A percentile compares a stretch with the other conserved stretches of the same genome.
Conservation (phyloP, 64 coral and sea anemone species). For the Hydrozoanthus tunicans region DNA sequence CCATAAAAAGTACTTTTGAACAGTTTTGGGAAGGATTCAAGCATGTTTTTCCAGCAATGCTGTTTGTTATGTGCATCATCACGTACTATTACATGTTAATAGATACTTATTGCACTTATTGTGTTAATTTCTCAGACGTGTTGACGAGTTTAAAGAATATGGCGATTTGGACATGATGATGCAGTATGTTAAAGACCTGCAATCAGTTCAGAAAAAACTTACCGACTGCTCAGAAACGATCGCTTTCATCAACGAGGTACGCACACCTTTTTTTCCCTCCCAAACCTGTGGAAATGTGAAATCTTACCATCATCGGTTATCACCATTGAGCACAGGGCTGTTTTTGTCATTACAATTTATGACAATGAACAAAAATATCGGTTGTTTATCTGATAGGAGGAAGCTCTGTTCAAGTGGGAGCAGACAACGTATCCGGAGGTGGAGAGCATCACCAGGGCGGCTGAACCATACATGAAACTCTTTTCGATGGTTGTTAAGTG, state of each 20-base stretch:
- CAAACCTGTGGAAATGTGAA: neutral
- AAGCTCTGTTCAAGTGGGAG: constrained; percentile 98
- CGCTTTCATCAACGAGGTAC: constrained; percentile 96
- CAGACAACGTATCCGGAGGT: constrained; percentile 92
- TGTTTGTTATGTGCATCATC: too few relatives aligned
- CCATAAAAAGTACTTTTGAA: too few relatives aligned
- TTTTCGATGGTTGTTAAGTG: constrained; percentile 92
- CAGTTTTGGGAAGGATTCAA: too few relatives aligned
- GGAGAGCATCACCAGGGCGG: constrained; percentile 79
- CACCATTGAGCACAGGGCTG: neutral
- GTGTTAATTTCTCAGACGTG: constrained; percentile 60
- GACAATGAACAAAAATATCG: neutral
- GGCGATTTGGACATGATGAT: constrained; percentile 98
- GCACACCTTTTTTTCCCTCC: neutral
- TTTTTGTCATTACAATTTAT: neutral
- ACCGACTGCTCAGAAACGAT: constrained; percentile 81
- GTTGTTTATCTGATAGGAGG: constrained; percentile 71
- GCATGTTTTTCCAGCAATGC: too few relatives aligned
- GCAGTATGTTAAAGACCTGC: constrained; percentile 95
- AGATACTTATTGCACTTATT: neutral
- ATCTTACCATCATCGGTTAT: neutral
- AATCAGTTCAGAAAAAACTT: constrained; percentile 96
- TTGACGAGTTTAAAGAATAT: constrained; percentile 98
- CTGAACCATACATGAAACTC: constrained; percentile 97
- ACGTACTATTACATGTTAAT: too few relatives aligned